Evolutionary conservation across 1,140 invertebrate genomes (phyloP), one percentile per base, ranked within the genome.

Genomic region (Atta colombica): DNA sequence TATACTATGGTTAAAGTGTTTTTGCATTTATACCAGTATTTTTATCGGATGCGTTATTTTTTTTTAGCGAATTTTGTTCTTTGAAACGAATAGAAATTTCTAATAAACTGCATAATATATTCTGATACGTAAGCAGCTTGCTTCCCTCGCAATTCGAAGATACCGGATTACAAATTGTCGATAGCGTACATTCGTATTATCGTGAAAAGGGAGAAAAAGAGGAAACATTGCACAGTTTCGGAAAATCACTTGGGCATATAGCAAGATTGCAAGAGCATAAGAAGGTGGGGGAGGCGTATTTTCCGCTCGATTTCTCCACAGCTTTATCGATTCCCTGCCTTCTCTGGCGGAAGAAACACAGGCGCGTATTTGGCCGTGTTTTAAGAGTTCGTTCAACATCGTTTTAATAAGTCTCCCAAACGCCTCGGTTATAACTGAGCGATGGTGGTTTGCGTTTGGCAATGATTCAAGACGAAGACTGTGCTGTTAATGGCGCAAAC

Each of bases 371-470:
- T 80, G 74, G 89, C 39, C 65, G 69, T 31, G 72, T 60, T 84
- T 91, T 88, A 77, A 80, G 60, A 72, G 51, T 90, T 66, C 72
- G 31, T 90, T 78, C 63, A 75, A 68, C 66, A 69, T 28, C 68
- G 60, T 77, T 89, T 90, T 90, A 88, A 90, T 82, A 82, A 78
- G 82, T 86, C 87, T 71, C 65, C 66, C 86, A 71, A 91, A 91
- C 60, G 77, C 55, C n/a, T 63, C 28, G 39, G 16, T 35, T 18
- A 86, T 69, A 81, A 51, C n/a, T 35, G 78, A 25, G 28, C 84
- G 87, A 55, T 35, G 21, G 77, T 72, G 72, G 81, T 88, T 90
- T 82, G 63, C 89, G 80, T 80, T 88, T 90, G 89, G 87, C 89
- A 88, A 55, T 51, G 60, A 31, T 90, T 88, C 89, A 90, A 90